Conservation (phyloP, 2,797 vertebrate genomes). For the Yasuhikotakia modesta region DNA sequence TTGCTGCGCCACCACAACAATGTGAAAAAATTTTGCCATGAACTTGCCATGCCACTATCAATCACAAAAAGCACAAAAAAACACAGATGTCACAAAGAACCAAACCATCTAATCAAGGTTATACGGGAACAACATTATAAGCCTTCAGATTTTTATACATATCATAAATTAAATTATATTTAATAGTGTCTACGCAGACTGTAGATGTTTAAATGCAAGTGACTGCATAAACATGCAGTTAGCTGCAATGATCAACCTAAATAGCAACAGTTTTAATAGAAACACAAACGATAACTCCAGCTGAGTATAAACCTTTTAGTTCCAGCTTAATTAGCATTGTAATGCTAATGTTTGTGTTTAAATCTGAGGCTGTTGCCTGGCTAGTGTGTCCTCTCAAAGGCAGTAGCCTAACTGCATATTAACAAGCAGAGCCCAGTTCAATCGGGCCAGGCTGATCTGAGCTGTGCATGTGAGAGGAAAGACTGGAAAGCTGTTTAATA, state of each 20-base stretch:
- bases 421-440: slow-evolving; percentile 54
- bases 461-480: slow-evolving; percentile 62
- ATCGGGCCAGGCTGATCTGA: slow-evolving; percentile 13
- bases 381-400: slow-evolving; percentile 51
- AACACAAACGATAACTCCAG: background rate
- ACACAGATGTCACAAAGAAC: no score
- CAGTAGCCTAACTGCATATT: slow-evolving; percentile 68
- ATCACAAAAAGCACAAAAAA: no score
- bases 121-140: no score
- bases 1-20: no score
- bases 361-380: slow-evolving; percentile 26
- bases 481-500: slow-evolving; percentile 69
- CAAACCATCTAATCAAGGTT: no score
- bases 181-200: no score
- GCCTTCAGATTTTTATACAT: background rate
- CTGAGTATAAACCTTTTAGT: slow-evolving; percentile 27
- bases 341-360: slow-evolving; percentile 35
- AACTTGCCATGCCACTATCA: no score
- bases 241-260: background rate
- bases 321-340: slow-evolving; percentile 33
- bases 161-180: no score
- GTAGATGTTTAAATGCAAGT: background rate
- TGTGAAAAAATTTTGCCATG: no score
- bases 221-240: slow-evolving; percentile 13
- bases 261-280: slow-evolving; percentile 11